Evolutionary conservation across 2,797 vertebrate species (phyloP).

Genomic region (Crocidura indochinensis): DNA sequence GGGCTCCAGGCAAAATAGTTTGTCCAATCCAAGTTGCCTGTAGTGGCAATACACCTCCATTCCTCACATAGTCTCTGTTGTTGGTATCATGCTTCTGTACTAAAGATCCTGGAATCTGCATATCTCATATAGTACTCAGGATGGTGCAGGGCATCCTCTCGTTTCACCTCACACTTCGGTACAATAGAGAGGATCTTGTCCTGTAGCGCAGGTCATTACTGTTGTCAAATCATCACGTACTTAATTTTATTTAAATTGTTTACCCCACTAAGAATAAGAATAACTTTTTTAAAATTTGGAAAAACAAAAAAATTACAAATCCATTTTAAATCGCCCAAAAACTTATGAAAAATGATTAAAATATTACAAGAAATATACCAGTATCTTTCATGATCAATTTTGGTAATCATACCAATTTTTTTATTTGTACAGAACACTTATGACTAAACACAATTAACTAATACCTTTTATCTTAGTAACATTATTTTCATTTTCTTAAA

Average conservation of each 20-base stretch:
- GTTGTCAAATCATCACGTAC: too few relatives aligned
- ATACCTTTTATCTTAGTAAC: slow-evolving; percentile 16
- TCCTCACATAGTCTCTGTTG: too few relatives aligned
- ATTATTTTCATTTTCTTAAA: slow-evolving; percentile 44
- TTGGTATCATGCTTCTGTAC: too few relatives aligned
- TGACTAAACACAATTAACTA: slow-evolving; percentile 65
- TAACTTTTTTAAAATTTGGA: slow-evolving; percentile 40
- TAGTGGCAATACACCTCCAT: too few relatives aligned
- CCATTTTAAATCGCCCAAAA: slow-evolving; percentile 35
- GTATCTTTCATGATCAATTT: background rate
- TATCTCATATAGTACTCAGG: too few relatives aligned
- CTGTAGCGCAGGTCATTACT: too few relatives aligned
- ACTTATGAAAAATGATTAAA: slow-evolving; percentile 59
- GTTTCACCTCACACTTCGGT: too few relatives aligned
- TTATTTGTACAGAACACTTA: slow-evolving; percentile 52
- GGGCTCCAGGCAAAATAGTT: too few relatives aligned
- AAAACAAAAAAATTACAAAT: slow-evolving; percentile 43
- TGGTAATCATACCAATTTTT: slow-evolving; percentile 55
- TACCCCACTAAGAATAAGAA: slow-evolving; percentile 59
- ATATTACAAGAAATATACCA: slow-evolving; percentile 41
- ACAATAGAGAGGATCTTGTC: too few relatives aligned
- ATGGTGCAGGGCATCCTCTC: too few relatives aligned
- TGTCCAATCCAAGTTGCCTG: too few relatives aligned
- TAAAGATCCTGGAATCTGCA: too few relatives aligned
- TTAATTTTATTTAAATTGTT: slow-evolving; percentile 54